A percentile compares a stretch with the other conserved stretches of the same genome.
Conservation (phyloP, 2,113 vertebrate species). For the Philantomba maxwellii region DNA sequence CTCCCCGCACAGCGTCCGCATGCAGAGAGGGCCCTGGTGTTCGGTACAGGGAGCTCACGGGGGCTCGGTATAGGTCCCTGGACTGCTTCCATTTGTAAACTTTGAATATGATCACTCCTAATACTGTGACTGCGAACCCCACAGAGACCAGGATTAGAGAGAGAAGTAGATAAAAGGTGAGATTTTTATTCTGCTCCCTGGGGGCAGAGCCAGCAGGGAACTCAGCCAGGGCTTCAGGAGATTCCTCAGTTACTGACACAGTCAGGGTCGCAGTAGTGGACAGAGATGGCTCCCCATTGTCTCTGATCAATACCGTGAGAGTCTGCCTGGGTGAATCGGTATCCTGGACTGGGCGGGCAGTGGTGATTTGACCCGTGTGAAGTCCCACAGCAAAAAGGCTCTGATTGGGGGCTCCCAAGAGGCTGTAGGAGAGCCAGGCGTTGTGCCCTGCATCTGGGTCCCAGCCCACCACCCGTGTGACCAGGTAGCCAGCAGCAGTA, state of each 20-base stretch:
- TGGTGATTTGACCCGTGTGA: slow-evolving; percentile 85
- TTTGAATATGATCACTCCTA: slow-evolving; percentile 81
- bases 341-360: slow-evolving; percentile 80
- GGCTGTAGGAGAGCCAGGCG: slow-evolving; percentile 85
- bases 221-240: slow-evolving; percentile 76
- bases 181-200: slow-evolving; percentile 73
- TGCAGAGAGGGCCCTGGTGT: slow-evolving; percentile 80
- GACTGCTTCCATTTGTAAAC: slow-evolving; percentile 85
- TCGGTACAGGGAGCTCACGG: slow-evolving; percentile 78
- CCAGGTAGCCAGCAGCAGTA: slow-evolving; percentile 75
- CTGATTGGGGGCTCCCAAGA: slow-evolving; percentile 82
- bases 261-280: slow-evolving; percentile 81
- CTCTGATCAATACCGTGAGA: slow-evolving; percentile 82
- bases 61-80: slow-evolving; percentile 77
- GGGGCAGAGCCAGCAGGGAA: slow-evolving; percentile 66
- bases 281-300: slow-evolving; percentile 83
- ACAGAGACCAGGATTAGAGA: slow-evolving; percentile 83
- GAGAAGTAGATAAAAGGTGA: slow-evolving; percentile 83
- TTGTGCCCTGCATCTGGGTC: slow-evolving; percentile 86
- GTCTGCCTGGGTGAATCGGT: slow-evolving; percentile 83
- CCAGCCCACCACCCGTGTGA: slow-evolving; percentile 85
- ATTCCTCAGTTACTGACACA: slow-evolving; percentile 76
- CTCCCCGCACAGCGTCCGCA: slow-evolving; percentile 77
- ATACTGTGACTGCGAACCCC: slow-evolving; percentile 80
- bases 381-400: slow-evolving; percentile 84